These are phyloP conservation scores for Forbesichthys agassizii DNA, from an alignment of 2,113 vertebrate genomes.

Conservation along the genomic window DNA sequence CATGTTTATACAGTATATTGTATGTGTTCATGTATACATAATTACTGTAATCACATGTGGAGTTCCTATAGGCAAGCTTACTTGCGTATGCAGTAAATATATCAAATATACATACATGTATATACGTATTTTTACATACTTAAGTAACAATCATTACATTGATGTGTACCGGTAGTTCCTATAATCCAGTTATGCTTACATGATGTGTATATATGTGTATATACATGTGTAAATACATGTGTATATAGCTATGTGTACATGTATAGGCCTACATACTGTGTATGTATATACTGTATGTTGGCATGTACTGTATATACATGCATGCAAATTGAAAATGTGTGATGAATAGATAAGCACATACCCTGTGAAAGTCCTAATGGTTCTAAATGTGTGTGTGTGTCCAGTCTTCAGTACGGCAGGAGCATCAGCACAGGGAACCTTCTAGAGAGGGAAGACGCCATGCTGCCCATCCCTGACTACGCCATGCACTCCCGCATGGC, in stretches of 20 bases:
- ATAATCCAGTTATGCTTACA: neutral
- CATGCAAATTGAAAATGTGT: too few relatives aligned
- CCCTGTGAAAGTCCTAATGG: neutral
- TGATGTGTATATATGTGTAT: neutral
- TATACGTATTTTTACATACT: too few relatives aligned
- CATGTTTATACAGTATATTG: too few relatives aligned
- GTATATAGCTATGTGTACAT: neutral
- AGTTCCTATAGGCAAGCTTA: too few relatives aligned
- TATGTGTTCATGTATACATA: too few relatives aligned
- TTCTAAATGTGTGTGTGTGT: slow-evolving; percentile 27
- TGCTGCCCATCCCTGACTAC: slow-evolving; percentile 83
- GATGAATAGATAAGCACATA: too few relatives aligned
- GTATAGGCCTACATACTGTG: neutral
- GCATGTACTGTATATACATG: neutral
- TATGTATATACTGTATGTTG: slow-evolving; percentile 1
- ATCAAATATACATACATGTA: neutral
- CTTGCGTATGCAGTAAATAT: neutral
- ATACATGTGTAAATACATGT: neutral
- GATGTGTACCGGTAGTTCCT: neutral
- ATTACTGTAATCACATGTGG: neutral
- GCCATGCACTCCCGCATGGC: slow-evolving; percentile 79
- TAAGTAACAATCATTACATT: too few relatives aligned
- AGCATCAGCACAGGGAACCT: slow-evolving; percentile 98
- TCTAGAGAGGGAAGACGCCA: slow-evolving; percentile 87
- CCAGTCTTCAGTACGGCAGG: slow-evolving; percentile 87